Percentiles rank a stretch among this genome's conserved stretches.
phyloP scores from a whole-genome alignment of 2,797 vertebrate species.

The Cuniculus paca region DNA sequence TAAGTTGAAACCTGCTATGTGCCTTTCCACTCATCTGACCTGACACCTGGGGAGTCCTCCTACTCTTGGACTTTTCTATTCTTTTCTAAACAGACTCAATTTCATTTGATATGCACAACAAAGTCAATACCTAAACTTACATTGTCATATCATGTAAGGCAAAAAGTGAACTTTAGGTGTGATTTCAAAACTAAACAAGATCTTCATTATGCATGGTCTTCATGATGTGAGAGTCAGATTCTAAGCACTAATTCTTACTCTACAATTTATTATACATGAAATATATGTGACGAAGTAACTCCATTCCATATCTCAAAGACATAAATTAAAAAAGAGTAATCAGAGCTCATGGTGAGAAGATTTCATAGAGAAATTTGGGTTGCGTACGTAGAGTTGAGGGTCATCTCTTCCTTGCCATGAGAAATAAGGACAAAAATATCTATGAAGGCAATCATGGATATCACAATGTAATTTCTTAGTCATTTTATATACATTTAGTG shows the following conservation, averaged over 20 bases:
- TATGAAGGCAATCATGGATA: neutral
- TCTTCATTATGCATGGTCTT: neutral
- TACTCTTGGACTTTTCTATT: neutral
- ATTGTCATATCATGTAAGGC: neutral
- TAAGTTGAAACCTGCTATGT: neutral
- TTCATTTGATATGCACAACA: neutral
- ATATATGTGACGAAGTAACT: conserved; percentile 2
- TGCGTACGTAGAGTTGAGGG: neutral
- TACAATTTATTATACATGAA: neutral
- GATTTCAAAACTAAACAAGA: neutral
- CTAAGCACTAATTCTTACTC: neutral
- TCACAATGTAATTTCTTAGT: conserved; percentile 1
- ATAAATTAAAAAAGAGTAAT: neutral
- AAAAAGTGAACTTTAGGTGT: neutral
- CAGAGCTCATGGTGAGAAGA: neutral
- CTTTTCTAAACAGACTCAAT: neutral
- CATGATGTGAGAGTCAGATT: neutral
- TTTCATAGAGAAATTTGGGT: neutral
- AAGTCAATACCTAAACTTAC: neutral
- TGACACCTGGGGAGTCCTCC: neutral
- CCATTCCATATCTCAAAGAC: neutral
- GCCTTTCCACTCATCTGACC: neutral
- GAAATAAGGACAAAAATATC: neutral
- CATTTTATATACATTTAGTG: neutral
- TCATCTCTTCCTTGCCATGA: neutral